Conservation (phyloP, 1,140 invertebrate genomes). For the Magallana ariakensis region DNA sequence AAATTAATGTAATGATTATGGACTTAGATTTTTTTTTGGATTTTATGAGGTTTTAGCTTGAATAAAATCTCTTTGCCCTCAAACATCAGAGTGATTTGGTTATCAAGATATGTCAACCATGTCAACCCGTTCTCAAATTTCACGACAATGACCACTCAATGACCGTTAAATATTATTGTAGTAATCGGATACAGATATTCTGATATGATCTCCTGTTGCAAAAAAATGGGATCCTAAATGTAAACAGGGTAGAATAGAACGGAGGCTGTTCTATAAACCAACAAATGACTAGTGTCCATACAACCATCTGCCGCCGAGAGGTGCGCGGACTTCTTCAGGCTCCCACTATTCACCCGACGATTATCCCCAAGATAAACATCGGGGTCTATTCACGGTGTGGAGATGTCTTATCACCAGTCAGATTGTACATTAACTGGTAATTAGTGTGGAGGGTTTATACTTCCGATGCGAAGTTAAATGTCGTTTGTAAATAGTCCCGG, state of each 20-base stretch:
- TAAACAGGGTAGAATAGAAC: neutral
- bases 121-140: neutral
- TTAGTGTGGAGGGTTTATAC: conserved; percentile 21
- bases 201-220: conserved; percentile 15
- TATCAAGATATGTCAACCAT: neutral
- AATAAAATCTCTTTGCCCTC: neutral
- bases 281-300: conserved; percentile 23
- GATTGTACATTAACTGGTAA: conserved; percentile 17
- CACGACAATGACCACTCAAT: neutral
- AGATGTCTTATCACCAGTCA: conserved; percentile 17
- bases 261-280: neutral
- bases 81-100: neutral
- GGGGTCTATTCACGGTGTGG: neutral
- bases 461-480: conserved; percentile 27
- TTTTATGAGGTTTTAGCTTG: conserved; percentile 6
- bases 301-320: neutral
- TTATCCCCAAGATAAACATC: conserved; percentile 15
- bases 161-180: neutral
- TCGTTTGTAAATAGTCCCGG: neutral
- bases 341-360: neutral
- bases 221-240: neutral
- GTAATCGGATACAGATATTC: conserved; percentile 9
- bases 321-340: neutral
- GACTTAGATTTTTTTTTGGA: neutral
- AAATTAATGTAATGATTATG: too few species aligned